A percentile compares a stretch with the other conserved stretches of the same genome.
These are phyloP conservation scores for Enteromius fasciolatus DNA, from an alignment of 2,797 vertebrate species.

Conservation along the genomic window DNA sequence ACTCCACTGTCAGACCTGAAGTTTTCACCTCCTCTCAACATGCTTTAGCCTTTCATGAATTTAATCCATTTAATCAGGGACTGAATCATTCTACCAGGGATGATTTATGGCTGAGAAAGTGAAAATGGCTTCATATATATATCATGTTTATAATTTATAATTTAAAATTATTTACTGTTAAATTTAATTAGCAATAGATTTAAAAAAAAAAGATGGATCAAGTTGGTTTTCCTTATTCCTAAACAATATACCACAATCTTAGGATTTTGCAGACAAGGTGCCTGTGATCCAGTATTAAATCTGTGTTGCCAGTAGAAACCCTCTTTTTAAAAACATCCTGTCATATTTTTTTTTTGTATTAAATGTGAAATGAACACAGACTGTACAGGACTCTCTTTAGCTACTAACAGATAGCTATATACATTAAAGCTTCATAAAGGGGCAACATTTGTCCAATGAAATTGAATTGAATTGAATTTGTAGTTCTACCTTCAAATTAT, in stretches of 20 bases:
- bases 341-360: background rate
- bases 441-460: no score
- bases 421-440: background rate
- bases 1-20: background rate
- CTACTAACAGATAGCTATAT: background rate
- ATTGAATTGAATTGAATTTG: no score
- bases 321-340: no score
- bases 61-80: background rate
- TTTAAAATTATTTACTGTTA: background rate
- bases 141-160: background rate
- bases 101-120: background rate
- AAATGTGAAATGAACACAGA: background rate
- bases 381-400: background rate
- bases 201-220: background rate
- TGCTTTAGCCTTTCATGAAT: background rate
- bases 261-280: background rate
- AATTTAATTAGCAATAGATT: background rate
- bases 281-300: constrained; percentile 1
- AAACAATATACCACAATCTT: background rate
- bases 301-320: background rate
- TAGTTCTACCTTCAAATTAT: background rate
- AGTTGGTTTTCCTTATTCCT: background rate
- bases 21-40: background rate
- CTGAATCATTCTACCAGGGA: background rate
- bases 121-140: background rate